Base-by-base conservation (phyloP, 2,113 vertebrate genomes). In the Maccullochella peelii region DNA sequence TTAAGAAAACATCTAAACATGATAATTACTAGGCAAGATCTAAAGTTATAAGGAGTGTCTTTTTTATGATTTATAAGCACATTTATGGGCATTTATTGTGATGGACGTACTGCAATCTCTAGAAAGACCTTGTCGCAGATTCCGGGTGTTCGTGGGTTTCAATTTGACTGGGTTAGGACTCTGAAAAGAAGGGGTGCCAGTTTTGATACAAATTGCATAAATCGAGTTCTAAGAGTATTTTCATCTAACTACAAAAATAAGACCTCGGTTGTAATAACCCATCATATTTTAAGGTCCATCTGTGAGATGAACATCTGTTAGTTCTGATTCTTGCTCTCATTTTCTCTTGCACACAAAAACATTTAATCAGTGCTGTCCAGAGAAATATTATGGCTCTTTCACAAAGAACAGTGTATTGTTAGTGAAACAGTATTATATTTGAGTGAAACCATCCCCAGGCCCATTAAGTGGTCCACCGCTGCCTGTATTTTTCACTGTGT, bases 401-500 rank as follows among this genome's bases (percentile, higher is more conserved):
- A 63, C 44, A 82, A 58, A 66, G n/a, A 84, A 85, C 18, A 8
- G 38, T 23, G 25, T 62, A 15, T 73, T 72, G 54, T 80, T 44
- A 59, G 57, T 77, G 47, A 69, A 88, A 78, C 62, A 47, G 42
- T 72, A 47, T 82, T 74, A 40, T 47, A 58, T 89, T 67, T 54
- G 52, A 84, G 69, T 61, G 20, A 73, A 80, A 83, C 74, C 61
- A 80, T 82, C 67, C 71, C 3, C 15, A 69, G 77, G 27, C 69
- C 86, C 27, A 80, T 89, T 86, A 88, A 84, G 23, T 36, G 47
- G 50, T 79, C 62, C 55, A 82, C 55, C 73, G n/a, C 27, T 38
- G 73, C 79, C 70, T 82, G n/a, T 84, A 78, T 83, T 82, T 86
- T 80, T 86, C 67, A 70, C 67, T 69, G 80, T 81, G 62, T 78